Conservation (phyloP, 2,113 vertebrate species). For the Sebastes fasciatus region DNA sequence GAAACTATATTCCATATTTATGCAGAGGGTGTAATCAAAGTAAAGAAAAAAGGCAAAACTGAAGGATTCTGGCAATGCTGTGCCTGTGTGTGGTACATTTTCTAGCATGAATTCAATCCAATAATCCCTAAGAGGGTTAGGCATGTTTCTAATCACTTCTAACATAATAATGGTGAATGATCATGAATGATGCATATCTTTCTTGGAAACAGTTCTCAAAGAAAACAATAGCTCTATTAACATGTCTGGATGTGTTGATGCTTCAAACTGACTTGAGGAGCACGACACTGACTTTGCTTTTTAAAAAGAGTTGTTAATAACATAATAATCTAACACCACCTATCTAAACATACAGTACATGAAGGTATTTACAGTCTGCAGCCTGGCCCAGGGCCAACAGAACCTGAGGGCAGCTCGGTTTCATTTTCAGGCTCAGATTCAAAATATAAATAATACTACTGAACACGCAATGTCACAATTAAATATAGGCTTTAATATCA, state of each 20-base stretch:
- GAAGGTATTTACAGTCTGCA: conserved; percentile 39
- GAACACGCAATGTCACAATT: not conserved
- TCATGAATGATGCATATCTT: conserved; percentile 65
- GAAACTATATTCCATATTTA: conserved; percentile 62
- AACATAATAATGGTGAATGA: conserved; percentile 66
- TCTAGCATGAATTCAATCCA: conserved; percentile 68
- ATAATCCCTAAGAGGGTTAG: conserved; percentile 75
- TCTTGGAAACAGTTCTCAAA: conserved; percentile 28
- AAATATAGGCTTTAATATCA: not conserved
- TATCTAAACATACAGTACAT: conserved; percentile 30
- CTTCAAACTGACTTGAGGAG: conserved; percentile 31
- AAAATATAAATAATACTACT: not conserved
- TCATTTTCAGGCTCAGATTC: not conserved
- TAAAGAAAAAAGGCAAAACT: no score
- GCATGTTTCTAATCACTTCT: conserved; percentile 73
- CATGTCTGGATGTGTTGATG: conserved; percentile 10
- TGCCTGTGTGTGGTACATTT: conserved; percentile 66
- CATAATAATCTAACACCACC: conserved; percentile 22
- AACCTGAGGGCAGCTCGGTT: conserved; percentile 13
- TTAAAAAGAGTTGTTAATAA: conserved; percentile 29
- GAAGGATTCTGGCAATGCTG: conserved; percentile 25
- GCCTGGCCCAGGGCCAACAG: conserved; percentile 11
- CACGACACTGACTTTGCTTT: conserved; percentile 19
- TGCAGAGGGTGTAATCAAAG: conserved; percentile 56
- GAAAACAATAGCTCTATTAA: conserved; percentile 43